A percentile compares a stretch with the other conserved stretches of the same genome.
Conservation (phyloP, 2,797 vertebrate genomes). For the Crotalus adamanteus region DNA sequence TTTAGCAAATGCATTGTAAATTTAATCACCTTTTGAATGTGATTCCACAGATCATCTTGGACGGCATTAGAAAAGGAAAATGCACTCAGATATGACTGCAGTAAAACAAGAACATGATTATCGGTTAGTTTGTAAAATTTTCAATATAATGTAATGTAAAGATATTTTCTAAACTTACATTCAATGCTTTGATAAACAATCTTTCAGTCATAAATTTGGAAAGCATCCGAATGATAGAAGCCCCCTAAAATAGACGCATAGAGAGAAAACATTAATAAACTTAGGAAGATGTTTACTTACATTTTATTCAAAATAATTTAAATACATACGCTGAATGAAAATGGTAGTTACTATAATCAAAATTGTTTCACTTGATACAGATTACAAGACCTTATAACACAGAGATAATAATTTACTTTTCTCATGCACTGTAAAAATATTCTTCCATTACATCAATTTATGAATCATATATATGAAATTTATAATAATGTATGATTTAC, state of each 20-base stretch:
- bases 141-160: conserved; percentile 9
- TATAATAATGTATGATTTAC: conserved; percentile 58
- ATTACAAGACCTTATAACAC: neutral
- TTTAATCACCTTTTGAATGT: conserved; percentile 75
- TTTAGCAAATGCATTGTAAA: conserved; percentile 9
- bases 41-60: conserved; percentile 78
- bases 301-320: conserved; percentile 10
- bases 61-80: conserved; percentile 77
- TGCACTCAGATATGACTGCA: conserved; percentile 72
- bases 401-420: neutral
- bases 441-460: neutral
- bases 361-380: neutral
- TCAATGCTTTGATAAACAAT: conserved; percentile 71
- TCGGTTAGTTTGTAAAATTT: conserved; percentile 11
- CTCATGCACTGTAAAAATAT: neutral
- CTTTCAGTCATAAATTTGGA: conserved; percentile 69
- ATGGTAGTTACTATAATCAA: neutral
- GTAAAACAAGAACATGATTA: conserved; percentile 50
- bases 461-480: neutral
- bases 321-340: neutral
- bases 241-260: conserved; percentile 61
- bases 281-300: conserved; percentile 4
- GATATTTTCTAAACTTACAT: conserved; percentile 66
- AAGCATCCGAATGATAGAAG: conserved; percentile 72
- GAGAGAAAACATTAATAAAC: neutral